These are phyloP conservation scores for Coranthus polyacanthus DNA, from an alignment of 2,797 vertebrate genomes.

Conservation along the genomic window DNA sequence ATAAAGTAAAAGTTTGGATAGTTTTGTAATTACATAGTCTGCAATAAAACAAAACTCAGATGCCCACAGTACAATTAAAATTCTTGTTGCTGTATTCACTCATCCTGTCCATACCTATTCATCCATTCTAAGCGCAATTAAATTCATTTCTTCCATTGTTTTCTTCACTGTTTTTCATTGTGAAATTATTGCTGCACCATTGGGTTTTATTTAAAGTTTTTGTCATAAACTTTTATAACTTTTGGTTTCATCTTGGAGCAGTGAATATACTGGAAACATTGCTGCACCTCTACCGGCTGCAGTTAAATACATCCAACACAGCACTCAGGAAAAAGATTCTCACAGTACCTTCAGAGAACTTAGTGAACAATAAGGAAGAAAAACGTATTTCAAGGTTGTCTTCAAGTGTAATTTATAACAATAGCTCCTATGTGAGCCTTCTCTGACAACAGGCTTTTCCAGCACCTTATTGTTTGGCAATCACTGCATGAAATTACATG, in stretches of 20 bases:
- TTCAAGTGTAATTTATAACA: constrained; percentile 20
- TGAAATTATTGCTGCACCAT: constrained; percentile 13
- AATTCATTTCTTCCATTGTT: constrained; percentile 1
- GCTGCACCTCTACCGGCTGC: constrained; percentile 1
- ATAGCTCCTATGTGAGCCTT: constrained; percentile 18
- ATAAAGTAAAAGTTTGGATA: no score
- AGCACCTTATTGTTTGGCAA: constrained; percentile 60
- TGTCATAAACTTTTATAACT: constrained; percentile 8
- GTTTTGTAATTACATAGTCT: no score
- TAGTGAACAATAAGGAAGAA: not conserved
- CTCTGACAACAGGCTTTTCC: constrained; percentile 33
- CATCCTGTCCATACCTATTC: no score
- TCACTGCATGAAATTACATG: constrained; percentile 54
- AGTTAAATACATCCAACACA: constrained; percentile 14
- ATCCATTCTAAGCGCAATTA: not conserved
- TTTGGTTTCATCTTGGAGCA: constrained; percentile 25
- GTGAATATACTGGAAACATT: constrained; percentile 25
- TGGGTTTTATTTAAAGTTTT: constrained; percentile 29
- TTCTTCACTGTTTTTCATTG: constrained; percentile 20
- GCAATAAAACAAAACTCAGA: no score
- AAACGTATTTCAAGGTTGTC: constrained; percentile 3
- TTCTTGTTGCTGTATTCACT: no score
- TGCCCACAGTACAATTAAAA: no score
- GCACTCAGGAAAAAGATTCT: not conserved
- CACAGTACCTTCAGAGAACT: not conserved